These are phyloP conservation scores for Neomorphus geoffroyi DNA, from an alignment of 2,797 vertebrate genomes.

Conservation along the genomic window DNA sequence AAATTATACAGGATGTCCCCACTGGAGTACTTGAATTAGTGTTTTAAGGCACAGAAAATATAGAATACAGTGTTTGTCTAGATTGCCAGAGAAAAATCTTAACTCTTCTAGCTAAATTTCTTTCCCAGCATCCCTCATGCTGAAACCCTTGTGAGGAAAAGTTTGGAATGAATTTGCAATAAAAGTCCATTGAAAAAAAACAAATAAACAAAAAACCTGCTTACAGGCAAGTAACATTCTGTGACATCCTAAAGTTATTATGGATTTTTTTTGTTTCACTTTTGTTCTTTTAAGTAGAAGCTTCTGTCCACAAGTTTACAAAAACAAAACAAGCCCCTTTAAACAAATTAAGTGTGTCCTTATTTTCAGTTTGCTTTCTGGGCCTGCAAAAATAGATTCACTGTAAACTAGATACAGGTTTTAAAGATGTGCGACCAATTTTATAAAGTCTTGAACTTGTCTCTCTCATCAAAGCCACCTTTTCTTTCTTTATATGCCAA, in stretches of 20 bases:
- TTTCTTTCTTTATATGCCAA: conserved; percentile 82
- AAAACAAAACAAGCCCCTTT: conserved; percentile 72
- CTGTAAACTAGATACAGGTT: conserved; percentile 75
- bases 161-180: conserved; percentile 59
- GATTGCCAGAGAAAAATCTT: conserved; percentile 17
- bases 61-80: background rate
- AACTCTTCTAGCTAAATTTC: conserved; percentile 49
- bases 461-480: conserved; percentile 82
- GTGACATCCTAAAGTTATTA: conserved; percentile 75
- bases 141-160: conserved; percentile 28
- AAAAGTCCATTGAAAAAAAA: conserved; percentile 26
- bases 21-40: background rate
- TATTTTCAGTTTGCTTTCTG: conserved; percentile 77
- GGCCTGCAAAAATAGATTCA: conserved; percentile 73
- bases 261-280: conserved; percentile 56
- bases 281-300: conserved; percentile 79
- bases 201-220: conserved; percentile 1
- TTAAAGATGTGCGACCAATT: conserved; percentile 79
- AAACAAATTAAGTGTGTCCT: conserved; percentile 76
- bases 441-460: conserved; percentile 80
- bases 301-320: conserved; percentile 73
- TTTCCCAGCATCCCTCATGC: conserved; percentile 43
- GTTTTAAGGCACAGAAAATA: background rate
- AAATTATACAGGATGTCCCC: background rate
- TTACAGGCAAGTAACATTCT: conserved; percentile 58